Conservation (phyloP, 2,113 vertebrate genomes). For the Anhinga rufa region DNA sequence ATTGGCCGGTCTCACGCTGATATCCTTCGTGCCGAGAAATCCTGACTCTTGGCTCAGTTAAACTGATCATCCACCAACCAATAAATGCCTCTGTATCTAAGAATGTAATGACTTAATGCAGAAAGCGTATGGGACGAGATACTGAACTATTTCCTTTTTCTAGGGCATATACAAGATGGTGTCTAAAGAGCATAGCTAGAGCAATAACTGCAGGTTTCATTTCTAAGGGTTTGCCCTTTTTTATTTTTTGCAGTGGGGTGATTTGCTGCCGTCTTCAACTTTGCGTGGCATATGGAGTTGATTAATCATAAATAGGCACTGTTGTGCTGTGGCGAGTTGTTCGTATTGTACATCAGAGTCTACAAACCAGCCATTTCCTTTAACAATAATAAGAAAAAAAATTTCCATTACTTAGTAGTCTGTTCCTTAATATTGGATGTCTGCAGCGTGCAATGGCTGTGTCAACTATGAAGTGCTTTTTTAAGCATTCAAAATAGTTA, state of each 20-base stretch:
- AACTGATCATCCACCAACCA: not conserved
- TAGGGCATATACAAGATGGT: not conserved
- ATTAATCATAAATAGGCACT: not conserved
- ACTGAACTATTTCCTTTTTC: not conserved
- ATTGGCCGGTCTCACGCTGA: not conserved
- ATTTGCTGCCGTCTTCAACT: not conserved
- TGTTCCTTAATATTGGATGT: not conserved
- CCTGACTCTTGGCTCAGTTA: not conserved
- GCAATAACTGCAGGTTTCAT: not conserved
- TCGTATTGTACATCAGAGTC: not conserved
- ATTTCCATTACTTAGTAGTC: not conserved
- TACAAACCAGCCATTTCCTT: slow-evolving; percentile 25
- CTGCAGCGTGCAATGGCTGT: not conserved
- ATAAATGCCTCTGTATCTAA: not conserved
- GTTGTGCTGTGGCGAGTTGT: not conserved
- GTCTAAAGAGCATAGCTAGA: not conserved
- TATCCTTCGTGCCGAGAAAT: not conserved
- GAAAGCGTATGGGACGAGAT: not conserved
- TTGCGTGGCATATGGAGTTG: not conserved
- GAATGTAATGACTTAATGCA: not conserved
- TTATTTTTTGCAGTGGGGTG: not conserved
- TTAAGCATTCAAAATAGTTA: not conserved
- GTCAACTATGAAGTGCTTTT: not conserved
- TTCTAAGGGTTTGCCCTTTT: not conserved
- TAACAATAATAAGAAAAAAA: not conserved